Conservation (phyloP, 2,113 vertebrate genomes). For the Pithys albifrons region DNA sequence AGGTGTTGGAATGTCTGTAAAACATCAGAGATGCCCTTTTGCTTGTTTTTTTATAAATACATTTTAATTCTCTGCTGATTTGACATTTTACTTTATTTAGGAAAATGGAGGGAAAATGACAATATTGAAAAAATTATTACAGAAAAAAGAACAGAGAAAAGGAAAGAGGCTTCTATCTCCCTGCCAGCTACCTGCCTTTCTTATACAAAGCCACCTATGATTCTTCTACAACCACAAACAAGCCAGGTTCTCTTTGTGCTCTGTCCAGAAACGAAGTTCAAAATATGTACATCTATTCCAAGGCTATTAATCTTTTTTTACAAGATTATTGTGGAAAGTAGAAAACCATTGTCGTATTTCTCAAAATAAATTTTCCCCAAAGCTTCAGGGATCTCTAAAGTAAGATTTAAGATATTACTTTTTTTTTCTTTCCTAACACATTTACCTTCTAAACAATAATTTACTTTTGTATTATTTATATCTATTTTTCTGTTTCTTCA, state of each 20-base stretch:
- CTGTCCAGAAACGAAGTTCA: conserved; percentile 80
- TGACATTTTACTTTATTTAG: conserved; percentile 70
- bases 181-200: conserved; percentile 66
- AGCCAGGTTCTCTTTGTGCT: conserved; percentile 73
- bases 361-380: conserved; percentile 35
- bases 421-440: not conserved
- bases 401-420: not conserved
- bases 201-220: conserved; percentile 71
- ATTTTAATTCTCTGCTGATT: conserved; percentile 76
- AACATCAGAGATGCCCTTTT: conserved; percentile 82
- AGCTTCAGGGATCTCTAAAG: conserved; percentile 28
- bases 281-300: conserved; percentile 76
- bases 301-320: conserved; percentile 81
- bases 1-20: conserved; percentile 89
- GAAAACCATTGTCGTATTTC: conserved; percentile 50
- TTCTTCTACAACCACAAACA: conserved; percentile 70
- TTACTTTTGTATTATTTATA: not conserved
- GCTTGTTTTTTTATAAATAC: conserved; percentile 72
- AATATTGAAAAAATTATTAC: conserved; percentile 51
- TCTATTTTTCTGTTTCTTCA: not conserved
- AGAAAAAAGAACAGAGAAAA: not conserved
- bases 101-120: not conserved
- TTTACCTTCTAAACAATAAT: not conserved
- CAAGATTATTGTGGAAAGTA: conserved; percentile 53
- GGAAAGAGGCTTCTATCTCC: conserved; percentile 21